Percentiles rank a stretch among this genome's conserved stretches.
phyloP scores from a whole-genome alignment of 2,888 invertebrate species.

The Brachyopa scutellaris region DNA sequence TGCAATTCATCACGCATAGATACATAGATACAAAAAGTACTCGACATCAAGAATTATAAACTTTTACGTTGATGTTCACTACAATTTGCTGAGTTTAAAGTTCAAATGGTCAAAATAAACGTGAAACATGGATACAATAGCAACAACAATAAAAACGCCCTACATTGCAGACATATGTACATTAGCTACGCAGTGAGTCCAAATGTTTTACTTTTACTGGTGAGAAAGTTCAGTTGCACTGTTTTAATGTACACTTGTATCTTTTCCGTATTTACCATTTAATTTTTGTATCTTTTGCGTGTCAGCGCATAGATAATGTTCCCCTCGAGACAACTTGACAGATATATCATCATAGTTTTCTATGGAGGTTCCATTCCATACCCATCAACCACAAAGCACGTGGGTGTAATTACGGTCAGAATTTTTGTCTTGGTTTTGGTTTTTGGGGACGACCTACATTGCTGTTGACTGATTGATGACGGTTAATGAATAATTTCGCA shows the following conservation, averaged over 20 bases:
- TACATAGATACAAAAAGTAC: constrained; percentile 9
- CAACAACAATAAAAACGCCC: neutral
- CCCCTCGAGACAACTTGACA: constrained; percentile 18
- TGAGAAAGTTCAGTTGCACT: constrained; percentile 19
- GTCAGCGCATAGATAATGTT: constrained; percentile 4
- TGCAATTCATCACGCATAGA: constrained; percentile 13
- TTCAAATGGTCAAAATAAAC: constrained; percentile 32
- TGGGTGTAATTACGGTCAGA: constrained; percentile 34
- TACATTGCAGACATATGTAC: no score
- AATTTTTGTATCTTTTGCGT: constrained; percentile 27
- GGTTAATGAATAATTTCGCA: constrained; percentile 42
- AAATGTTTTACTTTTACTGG: constrained; percentile 36
- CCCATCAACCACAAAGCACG: no score
- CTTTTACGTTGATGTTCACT: no score
- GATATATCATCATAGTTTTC: neutral
- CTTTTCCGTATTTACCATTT: constrained; percentile 15
- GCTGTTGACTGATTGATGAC: constrained; percentile 35
- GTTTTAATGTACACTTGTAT: neutral
- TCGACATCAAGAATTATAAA: neutral
- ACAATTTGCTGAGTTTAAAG: constrained; percentile 33
- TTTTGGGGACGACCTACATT: constrained; percentile 39
- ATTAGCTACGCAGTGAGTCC: neutral
- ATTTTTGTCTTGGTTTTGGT: neutral
- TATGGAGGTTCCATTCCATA: no score
- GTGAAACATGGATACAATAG: no score